Evolutionary conservation across 2,113 vertebrate species (phyloP).

Genomic region (Formicarius rufipectus): DNA sequence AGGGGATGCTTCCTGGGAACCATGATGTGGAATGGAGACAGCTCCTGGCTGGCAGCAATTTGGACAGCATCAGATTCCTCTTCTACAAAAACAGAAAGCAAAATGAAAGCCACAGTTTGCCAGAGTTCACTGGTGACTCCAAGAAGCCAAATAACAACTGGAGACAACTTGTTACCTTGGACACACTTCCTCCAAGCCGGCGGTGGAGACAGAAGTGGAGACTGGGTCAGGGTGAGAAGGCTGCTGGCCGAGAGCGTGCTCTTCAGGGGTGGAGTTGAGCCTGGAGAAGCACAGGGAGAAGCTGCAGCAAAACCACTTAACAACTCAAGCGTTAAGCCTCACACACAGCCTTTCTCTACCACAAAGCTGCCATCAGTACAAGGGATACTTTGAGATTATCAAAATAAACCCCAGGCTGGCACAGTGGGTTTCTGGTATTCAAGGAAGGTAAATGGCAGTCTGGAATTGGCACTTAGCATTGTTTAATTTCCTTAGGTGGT

Average conservation of each 20-base stretch:
- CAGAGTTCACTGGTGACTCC: not conserved
- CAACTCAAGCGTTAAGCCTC: not conserved
- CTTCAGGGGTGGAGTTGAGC: slow-evolving; percentile 73
- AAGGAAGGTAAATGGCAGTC: not conserved
- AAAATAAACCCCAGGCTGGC: not conserved
- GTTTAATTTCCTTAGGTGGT: not conserved
- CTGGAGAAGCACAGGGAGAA: slow-evolving; percentile 51
- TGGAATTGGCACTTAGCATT: not conserved
- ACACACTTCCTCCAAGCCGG: slow-evolving; percentile 36
- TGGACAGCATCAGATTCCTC: slow-evolving; percentile 3
- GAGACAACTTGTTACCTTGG: slow-evolving; percentile 50
- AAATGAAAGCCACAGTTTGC: not conserved
- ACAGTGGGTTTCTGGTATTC: not conserved
- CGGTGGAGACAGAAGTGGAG: slow-evolving; percentile 82
- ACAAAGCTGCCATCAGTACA: not conserved
- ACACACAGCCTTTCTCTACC: not conserved
- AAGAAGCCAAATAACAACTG: not conserved
- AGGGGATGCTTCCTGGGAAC: slow-evolving; percentile 41
- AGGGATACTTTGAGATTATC: not conserved
- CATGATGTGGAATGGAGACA: slow-evolving; percentile 72
- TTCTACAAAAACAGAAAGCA: slow-evolving; percentile 35
- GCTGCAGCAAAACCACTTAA: not conserved
- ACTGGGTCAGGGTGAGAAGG: slow-evolving; percentile 89
- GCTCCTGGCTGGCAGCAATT: slow-evolving; percentile 21
- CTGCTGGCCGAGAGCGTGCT: slow-evolving; percentile 80